A percentile compares a stretch with the other conserved stretches of the same genome.
Conservation (phyloP, 2,888 invertebrate genomes). For the Andrena flavipes region DNA sequence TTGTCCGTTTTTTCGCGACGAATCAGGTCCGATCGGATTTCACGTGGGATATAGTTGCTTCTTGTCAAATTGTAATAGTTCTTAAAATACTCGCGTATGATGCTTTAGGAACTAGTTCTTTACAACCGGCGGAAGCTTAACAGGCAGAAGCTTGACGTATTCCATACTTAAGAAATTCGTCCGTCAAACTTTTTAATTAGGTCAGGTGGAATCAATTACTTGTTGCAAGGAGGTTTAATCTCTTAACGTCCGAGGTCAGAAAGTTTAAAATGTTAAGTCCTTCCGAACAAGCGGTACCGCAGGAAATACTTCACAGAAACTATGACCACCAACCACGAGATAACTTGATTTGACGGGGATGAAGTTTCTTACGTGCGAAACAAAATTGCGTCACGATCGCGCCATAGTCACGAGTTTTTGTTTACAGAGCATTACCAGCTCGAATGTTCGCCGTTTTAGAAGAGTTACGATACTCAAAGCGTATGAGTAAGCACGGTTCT, state of each 20-base stretch:
- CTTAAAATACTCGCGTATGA: too few species aligned
- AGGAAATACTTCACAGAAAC: background rate
- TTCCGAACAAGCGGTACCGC: background rate
- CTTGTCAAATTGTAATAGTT: too few species aligned
- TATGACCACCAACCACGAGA: background rate
- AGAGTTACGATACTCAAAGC: constrained; percentile 10
- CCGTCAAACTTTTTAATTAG: constrained; percentile 20
- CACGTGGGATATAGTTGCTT: too few species aligned
- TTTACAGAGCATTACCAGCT: background rate
- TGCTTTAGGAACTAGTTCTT: background rate
- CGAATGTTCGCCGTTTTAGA: background rate
- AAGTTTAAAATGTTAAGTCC: constrained; percentile 4
- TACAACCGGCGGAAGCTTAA: background rate
- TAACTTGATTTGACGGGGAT: background rate
- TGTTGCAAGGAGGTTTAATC: background rate
- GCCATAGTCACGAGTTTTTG: background rate
- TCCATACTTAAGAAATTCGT: constrained; percentile 7
- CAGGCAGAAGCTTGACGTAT: constrained; percentile 6
- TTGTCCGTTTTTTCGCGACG: too few species aligned
- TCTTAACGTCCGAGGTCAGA: constrained; percentile 6
- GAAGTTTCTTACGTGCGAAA: constrained; percentile 1
- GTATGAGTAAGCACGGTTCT: constrained; percentile 51
- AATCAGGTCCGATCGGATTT: too few species aligned
- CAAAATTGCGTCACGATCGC: constrained; percentile 17
- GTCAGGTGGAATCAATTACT: constrained; percentile 28